phyloP scores from a whole-genome alignment of 2,113 vertebrate species.

The Ictidomys tridecemlineatus region DNA sequence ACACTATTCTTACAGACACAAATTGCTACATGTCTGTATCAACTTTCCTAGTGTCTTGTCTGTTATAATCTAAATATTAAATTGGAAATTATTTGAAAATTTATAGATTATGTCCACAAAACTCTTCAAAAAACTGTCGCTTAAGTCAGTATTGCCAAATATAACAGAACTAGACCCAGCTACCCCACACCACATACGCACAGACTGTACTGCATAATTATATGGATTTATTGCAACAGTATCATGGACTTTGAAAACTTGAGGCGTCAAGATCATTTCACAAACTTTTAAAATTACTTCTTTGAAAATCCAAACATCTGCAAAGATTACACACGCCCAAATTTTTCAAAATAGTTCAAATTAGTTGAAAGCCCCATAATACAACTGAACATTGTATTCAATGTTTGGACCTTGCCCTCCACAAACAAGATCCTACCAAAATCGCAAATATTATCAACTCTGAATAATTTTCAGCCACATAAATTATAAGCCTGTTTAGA shows the following conservation, averaged over 20 bases:
- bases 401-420: neutral
- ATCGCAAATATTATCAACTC: neutral
- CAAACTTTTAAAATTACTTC: constrained; percentile 25
- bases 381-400: neutral
- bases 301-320: neutral
- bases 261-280: neutral
- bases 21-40: neutral
- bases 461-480: neutral
- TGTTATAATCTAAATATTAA: constrained; percentile 8
- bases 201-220: neutral
- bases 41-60: neutral
- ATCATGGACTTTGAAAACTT: neutral
- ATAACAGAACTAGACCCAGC: neutral
- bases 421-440: neutral
- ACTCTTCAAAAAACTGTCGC: neutral
- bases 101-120: neutral
- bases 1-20: constrained; percentile 18
- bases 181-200: neutral
- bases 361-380: neutral
- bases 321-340: neutral
- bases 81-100: constrained; percentile 12
- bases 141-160: constrained; percentile 11
- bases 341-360: constrained; percentile 35
- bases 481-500: neutral
- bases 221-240: neutral